phyloP scores from a whole-genome alignment of 2,113 vertebrate species.

The Myotis yumanensis region DNA sequence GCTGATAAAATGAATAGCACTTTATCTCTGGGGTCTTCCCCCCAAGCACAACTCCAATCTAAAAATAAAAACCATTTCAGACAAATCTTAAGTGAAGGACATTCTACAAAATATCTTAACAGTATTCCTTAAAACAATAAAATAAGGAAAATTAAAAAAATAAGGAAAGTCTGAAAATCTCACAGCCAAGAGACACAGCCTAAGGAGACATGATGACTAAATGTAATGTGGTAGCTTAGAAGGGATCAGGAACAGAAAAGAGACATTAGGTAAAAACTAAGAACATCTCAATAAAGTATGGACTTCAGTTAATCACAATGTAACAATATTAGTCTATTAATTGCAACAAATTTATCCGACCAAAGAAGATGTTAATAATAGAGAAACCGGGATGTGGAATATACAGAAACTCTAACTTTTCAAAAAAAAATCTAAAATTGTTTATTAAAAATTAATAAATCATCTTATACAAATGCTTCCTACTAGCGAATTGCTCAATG shows the following conservation, averaged over 20 bases:
- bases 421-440: background rate
- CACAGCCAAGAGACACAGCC: background rate
- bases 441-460: background rate
- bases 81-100: background rate
- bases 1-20: background rate
- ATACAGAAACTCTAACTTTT: background rate
- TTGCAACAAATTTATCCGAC: background rate
- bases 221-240: background rate
- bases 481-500: background rate
- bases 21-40: background rate
- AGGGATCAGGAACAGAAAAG: background rate
- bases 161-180: background rate
- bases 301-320: background rate
- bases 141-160: background rate
- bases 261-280: background rate
- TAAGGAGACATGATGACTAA: background rate
- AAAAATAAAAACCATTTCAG: background rate
- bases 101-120: background rate
- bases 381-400: background rate
- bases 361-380: background rate
- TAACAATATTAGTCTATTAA: background rate
- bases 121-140: background rate
- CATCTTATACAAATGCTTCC: background rate
- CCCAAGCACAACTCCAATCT: background rate
- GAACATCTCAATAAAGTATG: background rate